A percentile compares a stretch with the other conserved stretches of the same genome.
Evolutionary conservation across 1,140 invertebrate species (phyloP).

Genomic region (Teleopsis dalmanni): DNA sequence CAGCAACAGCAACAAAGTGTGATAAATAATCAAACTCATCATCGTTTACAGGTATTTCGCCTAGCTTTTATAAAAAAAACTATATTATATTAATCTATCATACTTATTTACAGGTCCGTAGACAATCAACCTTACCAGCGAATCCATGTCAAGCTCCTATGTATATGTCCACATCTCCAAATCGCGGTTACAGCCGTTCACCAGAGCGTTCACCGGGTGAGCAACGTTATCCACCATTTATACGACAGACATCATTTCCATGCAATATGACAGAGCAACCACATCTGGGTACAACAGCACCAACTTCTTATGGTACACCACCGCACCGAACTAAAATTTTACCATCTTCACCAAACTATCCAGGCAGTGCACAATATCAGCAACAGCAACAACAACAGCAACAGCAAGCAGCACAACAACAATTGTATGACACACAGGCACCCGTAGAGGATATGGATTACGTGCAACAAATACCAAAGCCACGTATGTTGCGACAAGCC

Average conservation of each 20-base stretch:
- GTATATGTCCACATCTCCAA: slow-evolving; percentile 43
- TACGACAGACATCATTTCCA: slow-evolving; percentile 39
- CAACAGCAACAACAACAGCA: slow-evolving; percentile 3
- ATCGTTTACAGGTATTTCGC: slow-evolving; percentile 22
- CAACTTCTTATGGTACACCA: background rate
- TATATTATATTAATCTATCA: background rate
- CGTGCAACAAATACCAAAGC: slow-evolving; percentile 24
- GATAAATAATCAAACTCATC: slow-evolving; percentile 23
- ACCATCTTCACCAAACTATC: slow-evolving; percentile 22
- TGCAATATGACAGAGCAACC: slow-evolving; percentile 20
- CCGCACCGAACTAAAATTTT: slow-evolving; percentile 34
- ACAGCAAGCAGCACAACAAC: background rate
- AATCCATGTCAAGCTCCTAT: slow-evolving; percentile 31
- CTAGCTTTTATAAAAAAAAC: background rate
- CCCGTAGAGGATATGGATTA: slow-evolving; percentile 34
- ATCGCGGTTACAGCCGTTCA: slow-evolving; percentile 38
- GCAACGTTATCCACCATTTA: slow-evolving; percentile 41
- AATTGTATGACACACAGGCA: slow-evolving; percentile 25
- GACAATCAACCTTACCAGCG: slow-evolving; percentile 41
- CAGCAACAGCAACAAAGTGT: slow-evolving; percentile 21
- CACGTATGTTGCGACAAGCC: slow-evolving; percentile 37
- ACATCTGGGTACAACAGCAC: background rate
- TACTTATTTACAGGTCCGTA: slow-evolving; percentile 25
- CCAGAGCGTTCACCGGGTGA: slow-evolving; percentile 39
- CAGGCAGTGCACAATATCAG: background rate